Evolutionary conservation across 1,140 invertebrate species (phyloP).

Genomic region (Gonioctena quinquepunctata): DNA sequence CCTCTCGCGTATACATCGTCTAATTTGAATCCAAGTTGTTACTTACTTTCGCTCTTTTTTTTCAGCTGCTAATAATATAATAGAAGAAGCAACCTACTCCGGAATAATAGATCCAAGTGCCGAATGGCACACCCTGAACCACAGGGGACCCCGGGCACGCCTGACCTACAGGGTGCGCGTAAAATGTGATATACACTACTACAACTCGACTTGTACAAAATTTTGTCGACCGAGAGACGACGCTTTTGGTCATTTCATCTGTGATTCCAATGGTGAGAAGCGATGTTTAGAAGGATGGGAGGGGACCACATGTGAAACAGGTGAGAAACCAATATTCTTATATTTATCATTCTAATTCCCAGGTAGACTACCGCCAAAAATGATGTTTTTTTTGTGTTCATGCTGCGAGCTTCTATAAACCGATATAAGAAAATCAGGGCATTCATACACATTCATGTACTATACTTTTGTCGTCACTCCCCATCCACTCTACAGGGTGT

Average conservation of each 20-base stretch:
- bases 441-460: no score
- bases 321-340: no score
- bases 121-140: constrained; percentile 88
- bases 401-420: no score
- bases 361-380: no score
- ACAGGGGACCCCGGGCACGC: constrained; percentile 73
- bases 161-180: constrained; percentile 89
- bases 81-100: constrained; percentile 87
- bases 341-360: no score
- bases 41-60: no score
- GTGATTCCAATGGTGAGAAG: constrained; percentile 86
- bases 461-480: no score
- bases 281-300: constrained; percentile 92
- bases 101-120: constrained; percentile 85
- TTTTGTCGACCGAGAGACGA: constrained; percentile 91
- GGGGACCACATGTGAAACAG: constrained; percentile 88
- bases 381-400: no score
- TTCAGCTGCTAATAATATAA: constrained; percentile 70
- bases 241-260: constrained; percentile 92
- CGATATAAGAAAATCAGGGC: no score
- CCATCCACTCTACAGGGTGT: no score
- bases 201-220: constrained; percentile 92
- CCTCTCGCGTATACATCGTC: no score
- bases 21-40: no score
- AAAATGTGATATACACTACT: constrained; percentile 88